Percentiles rank a stretch among this genome's conserved stretches.
Conservation (phyloP, 2,797 vertebrate species). For the Myiothlypis chrysogaster region DNA sequence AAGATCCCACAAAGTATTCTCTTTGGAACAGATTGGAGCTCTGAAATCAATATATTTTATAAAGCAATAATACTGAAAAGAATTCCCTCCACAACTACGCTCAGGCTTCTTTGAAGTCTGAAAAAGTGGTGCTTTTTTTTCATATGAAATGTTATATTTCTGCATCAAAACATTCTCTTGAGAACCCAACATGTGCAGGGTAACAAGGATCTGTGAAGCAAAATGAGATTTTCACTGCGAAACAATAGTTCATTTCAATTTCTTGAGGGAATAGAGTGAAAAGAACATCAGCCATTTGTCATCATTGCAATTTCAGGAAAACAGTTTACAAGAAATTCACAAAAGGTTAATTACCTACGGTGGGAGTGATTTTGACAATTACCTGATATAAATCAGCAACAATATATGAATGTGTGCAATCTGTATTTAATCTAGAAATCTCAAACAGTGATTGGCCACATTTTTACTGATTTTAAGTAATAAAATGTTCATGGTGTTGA, state of each 20-base stretch:
- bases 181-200: not conserved
- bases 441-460: not conserved
- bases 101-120: not conserved
- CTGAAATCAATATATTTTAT: constrained; percentile 13
- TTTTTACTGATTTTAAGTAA: not conserved
- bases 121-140: not conserved
- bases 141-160: not conserved
- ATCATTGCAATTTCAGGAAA: not conserved
- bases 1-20: not conserved
- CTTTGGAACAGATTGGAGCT: not conserved
- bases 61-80: not conserved
- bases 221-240: constrained; percentile 13
- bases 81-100: not conserved
- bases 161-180: not conserved
- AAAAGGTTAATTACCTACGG: not conserved
- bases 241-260: constrained; percentile 28
- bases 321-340: not conserved
- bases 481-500: not conserved
- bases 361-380: not conserved
- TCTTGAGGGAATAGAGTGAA: not conserved
- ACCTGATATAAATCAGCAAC: not conserved
- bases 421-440: not conserved
- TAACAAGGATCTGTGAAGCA: not conserved
- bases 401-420: not conserved
- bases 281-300: not conserved